Conservation (phyloP, 2,888 invertebrate genomes). For the Rhamphomyia laevipes region DNA sequence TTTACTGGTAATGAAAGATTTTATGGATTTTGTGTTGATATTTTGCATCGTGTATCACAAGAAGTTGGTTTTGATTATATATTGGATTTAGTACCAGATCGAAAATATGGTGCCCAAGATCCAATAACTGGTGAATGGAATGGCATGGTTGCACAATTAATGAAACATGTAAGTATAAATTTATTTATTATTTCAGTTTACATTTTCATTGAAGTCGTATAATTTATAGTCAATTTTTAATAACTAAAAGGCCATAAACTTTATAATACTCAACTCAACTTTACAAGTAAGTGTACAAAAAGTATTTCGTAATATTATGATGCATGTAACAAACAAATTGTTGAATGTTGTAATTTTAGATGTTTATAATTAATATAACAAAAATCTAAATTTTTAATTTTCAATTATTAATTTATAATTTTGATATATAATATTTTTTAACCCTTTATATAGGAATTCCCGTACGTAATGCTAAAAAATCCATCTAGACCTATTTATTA, state of each 20-base stretch:
- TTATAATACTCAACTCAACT: no score
- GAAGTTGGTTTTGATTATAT: slow-evolving; percentile 61
- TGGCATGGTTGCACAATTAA: slow-evolving; percentile 57
- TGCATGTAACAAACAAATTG: no score
- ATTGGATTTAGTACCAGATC: slow-evolving; percentile 56
- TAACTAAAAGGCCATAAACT: no score
- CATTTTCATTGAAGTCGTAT: slow-evolving; percentile 17
- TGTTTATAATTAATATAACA: no score
- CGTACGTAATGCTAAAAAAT: slow-evolving; percentile 4
- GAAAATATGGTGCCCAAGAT: slow-evolving; percentile 63
- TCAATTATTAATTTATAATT: no score
- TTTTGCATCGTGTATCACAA: slow-evolving; percentile 52
- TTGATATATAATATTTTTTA: neutral
- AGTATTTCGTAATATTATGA: no score
- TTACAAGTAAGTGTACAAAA: no score
- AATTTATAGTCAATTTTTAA: neutral
- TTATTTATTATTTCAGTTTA: no score
- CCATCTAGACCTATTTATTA: neutral
- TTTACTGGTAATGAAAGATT: slow-evolving; percentile 61
- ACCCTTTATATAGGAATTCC: slow-evolving; percentile 4
- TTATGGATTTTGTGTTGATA: slow-evolving; percentile 69
- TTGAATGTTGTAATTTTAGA: no score
- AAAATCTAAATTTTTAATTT: no score
- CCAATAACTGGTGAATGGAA: slow-evolving; percentile 64
- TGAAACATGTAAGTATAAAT: slow-evolving; percentile 52